phyloP scores from a whole-genome alignment of 1,140 invertebrate genomes.

The Conus ventricosus region DNA sequence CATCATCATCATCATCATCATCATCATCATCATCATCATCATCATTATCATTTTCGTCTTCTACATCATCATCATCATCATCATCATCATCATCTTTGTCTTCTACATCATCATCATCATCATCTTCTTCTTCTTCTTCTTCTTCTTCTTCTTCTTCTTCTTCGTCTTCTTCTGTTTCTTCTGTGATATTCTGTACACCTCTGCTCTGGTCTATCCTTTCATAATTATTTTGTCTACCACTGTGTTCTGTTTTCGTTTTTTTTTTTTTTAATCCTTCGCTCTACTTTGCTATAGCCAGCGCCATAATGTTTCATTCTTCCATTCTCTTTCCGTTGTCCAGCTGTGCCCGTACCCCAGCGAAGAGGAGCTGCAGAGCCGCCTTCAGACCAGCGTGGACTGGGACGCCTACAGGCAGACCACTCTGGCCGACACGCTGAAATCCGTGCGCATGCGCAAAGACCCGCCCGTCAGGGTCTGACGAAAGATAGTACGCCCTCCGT shows the following conservation, averaged over 20 bases:
- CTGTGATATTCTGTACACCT: background rate
- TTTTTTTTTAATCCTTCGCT: background rate
- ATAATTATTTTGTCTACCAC: background rate
- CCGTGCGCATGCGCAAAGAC: slow-evolving; percentile 4
- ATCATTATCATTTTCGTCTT: background rate
- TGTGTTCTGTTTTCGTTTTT: background rate
- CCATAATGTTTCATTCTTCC: too few species aligned
- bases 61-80: slow-evolving; percentile 1
- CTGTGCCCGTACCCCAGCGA: slow-evolving; percentile 54
- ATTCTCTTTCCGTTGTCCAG: slow-evolving; percentile 26
- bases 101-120: slow-evolving; percentile 11
- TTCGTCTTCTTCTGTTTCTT: background rate
- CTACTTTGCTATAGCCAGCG: background rate
- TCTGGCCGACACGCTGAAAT: slow-evolving; percentile 44
- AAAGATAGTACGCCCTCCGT: background rate
- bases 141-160: background rate
- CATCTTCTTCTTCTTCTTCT: background rate
- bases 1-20: slow-evolving; percentile 23
- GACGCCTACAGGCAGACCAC: slow-evolving; percentile 38
- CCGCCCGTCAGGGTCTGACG: background rate
- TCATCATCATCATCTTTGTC: slow-evolving; percentile 17
- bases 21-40: slow-evolving; percentile 24
- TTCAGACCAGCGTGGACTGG: slow-evolving; percentile 53
- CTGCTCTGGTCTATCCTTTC: background rate
- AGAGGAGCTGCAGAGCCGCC: slow-evolving; percentile 46